Evolutionary conservation across 2,888 invertebrate genomes (phyloP).

Genomic region (Brenthis hecate): DNA sequence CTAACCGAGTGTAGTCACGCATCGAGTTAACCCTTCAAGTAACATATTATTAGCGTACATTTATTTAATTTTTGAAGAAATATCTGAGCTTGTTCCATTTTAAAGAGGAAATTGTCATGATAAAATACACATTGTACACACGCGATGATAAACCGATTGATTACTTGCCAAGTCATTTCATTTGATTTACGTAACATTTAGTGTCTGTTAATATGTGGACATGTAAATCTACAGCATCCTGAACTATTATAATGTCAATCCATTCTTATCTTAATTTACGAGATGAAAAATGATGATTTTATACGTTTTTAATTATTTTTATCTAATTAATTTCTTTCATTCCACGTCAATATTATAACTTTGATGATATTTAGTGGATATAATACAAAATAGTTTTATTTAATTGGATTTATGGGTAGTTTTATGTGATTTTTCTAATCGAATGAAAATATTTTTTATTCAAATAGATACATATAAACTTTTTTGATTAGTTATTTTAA

Average conservation of each 20-base stretch:
- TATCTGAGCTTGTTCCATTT: constrained; percentile 49
- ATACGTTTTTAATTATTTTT: too few species aligned
- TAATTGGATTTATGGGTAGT: too few species aligned
- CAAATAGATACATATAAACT: too few species aligned
- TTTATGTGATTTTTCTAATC: too few species aligned
- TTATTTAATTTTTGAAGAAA: constrained; percentile 74
- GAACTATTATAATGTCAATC: neutral
- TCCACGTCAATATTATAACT: too few species aligned
- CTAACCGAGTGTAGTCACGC: constrained; percentile 78
- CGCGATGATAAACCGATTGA: constrained; percentile 49
- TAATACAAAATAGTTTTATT: too few species aligned
- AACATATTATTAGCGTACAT: constrained; percentile 76
- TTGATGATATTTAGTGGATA: too few species aligned
- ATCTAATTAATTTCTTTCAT: too few species aligned
- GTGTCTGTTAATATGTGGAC: neutral
- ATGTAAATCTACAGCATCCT: constrained; percentile 19
- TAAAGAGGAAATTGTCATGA: constrained; percentile 54
- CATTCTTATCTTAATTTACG: too few species aligned
- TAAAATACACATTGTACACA: constrained; percentile 67
- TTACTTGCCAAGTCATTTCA: constrained; percentile 36
- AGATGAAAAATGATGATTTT: too few species aligned
- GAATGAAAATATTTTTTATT: too few species aligned
- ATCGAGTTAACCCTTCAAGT: constrained; percentile 64
- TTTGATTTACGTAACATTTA: constrained; percentile 38
- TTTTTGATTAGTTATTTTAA: too few species aligned